Evolutionary conservation across 2,797 vertebrate genomes (phyloP).

Genomic region (Furcifer pardalis): DNA sequence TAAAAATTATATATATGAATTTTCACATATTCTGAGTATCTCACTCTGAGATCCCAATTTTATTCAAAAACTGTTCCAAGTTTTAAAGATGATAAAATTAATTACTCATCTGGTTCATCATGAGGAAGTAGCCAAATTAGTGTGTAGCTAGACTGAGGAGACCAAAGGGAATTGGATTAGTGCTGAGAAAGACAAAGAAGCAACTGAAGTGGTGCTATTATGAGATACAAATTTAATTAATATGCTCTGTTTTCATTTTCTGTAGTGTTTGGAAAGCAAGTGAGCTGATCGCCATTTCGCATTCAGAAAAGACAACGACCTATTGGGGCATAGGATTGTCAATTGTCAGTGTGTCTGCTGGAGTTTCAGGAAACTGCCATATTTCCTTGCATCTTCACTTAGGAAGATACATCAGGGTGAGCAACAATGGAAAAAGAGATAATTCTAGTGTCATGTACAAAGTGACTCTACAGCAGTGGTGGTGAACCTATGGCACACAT

Average conservation of each 20-base stretch:
- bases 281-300: constrained; percentile 38
- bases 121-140: constrained; percentile 71
- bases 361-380: no score
- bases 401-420: no score
- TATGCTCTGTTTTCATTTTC: constrained; percentile 63
- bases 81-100: constrained; percentile 63
- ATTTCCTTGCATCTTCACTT: no score
- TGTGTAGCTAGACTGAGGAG: constrained; percentile 64
- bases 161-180: constrained; percentile 73
- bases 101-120: constrained; percentile 67
- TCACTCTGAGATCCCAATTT: constrained; percentile 40
- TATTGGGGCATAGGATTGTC: background rate
- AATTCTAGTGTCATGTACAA: no score
- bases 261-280: constrained; percentile 45
- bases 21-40: constrained; percentile 49
- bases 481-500: no score
- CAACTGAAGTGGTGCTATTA: constrained; percentile 68
- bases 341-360: no score
- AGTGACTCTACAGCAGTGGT: no score
- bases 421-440: no score
- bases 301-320: constrained; percentile 38
- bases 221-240: constrained; percentile 68
- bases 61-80: constrained; percentile 65
- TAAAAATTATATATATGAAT: constrained; percentile 30
- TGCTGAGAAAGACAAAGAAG: constrained; percentile 66